Evolutionary conservation across 2,113 vertebrate genomes (phyloP), one percentile per base, ranked within the genome.

Genomic region (Panthera leo): DNA sequence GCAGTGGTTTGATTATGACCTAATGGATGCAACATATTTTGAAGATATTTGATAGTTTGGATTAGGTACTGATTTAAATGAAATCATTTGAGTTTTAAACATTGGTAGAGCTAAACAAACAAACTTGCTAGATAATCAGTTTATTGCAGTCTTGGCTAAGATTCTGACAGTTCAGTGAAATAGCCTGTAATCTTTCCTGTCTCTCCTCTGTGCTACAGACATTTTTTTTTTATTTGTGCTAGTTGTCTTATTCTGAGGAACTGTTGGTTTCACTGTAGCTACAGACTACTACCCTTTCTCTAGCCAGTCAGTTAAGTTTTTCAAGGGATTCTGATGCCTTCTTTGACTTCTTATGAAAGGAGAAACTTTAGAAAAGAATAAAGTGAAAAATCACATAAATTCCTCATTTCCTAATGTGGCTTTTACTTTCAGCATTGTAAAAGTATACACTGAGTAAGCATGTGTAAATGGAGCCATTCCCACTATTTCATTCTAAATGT

Each of bases 101-200:
- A 94, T 79, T 94, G 63, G 75, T 36, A 79, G 39, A 91, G 39
- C 36, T 94, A 82, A 95, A 51, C 34, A 82, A 95, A 51, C 34
- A 88, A 15, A 78, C 71, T 91, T 55, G 55, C 58, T 82, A 42
- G 27, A 42, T 79, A 76, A 73, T 70, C 45, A 83, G 27, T 55
- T 78, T 87, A 75, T 80, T 63, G 51, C 76, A 91, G 8, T 53
- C 12, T 94, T 85, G 63, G 36, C 53, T 55, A 34, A 83, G 29
- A 88, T 36, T 83, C 48, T 48, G 36, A 45, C 3, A 68, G 23
- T 82, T 88, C 16, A 18, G 53, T 65, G 67, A 68, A 93, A 82
- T 23, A 79, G 29, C 67, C 29, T 68, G 25, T 55, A 39, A 58
- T 88, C 65, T 86, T 53, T 78, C 23, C 34, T 91, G 31, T 27